These are phyloP conservation scores for Nansenia antarctica DNA, from an alignment of 2,113 vertebrate species.

Conservation along the genomic window DNA sequence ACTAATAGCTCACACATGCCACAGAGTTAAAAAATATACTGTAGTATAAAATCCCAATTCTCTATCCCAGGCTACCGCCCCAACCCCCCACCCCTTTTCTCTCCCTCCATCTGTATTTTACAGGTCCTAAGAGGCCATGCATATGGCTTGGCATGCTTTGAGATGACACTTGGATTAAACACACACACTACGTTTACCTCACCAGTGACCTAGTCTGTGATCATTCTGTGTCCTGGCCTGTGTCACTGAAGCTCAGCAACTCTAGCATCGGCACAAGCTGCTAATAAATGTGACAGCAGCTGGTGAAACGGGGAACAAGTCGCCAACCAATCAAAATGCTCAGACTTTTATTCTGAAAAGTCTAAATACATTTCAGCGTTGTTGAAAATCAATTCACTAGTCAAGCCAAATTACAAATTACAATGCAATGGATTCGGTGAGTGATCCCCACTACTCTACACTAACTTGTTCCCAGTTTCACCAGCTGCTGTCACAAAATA, in stretches of 20 bases:
- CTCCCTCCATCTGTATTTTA: constrained; percentile 1
- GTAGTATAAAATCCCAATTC: constrained; percentile 22
- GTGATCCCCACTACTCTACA: too few species aligned
- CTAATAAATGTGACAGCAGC: too few species aligned
- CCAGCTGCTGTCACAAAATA: too few species aligned
- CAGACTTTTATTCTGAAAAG: too few species aligned
- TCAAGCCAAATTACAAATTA: too few species aligned
- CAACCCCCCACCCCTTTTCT: constrained; percentile 25
- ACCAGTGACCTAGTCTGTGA: neutral
- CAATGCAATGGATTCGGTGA: too few species aligned
- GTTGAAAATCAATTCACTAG: too few species aligned
- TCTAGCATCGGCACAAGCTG: too few species aligned
- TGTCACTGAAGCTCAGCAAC: neutral
- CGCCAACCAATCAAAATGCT: too few species aligned
- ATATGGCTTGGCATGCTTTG: neutral
- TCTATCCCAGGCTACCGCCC: neutral
- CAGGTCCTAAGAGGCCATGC: neutral
- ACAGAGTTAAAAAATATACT: constrained; percentile 40
- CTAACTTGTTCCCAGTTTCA: too few species aligned
- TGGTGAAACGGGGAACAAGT: too few species aligned
- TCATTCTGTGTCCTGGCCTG: neutral
- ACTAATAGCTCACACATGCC: constrained; percentile 60
- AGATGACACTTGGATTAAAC: neutral
- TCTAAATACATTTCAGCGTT: too few species aligned
- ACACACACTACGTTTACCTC: neutral